Conservation (phyloP, 2,113 vertebrate species). For the Oryzias woworae region DNA sequence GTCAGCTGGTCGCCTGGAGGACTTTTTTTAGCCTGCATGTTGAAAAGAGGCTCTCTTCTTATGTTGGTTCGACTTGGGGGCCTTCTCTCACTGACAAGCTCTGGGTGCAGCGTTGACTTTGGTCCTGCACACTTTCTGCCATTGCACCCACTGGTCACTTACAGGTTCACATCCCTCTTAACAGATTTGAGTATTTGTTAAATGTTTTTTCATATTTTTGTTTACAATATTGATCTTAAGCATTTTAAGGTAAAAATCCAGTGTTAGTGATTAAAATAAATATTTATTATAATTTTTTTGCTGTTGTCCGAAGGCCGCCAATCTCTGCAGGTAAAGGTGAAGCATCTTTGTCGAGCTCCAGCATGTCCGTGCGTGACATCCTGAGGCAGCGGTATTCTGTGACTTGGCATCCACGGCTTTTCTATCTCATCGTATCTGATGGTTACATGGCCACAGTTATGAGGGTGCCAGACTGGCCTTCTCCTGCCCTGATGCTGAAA, state of each 20-base stretch:
- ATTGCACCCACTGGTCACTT: slow-evolving; percentile 91
- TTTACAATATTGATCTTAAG: neutral
- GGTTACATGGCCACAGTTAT: slow-evolving; percentile 92
- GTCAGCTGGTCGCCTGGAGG: slow-evolving; percentile 87
- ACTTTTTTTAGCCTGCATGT: slow-evolving; percentile 90
- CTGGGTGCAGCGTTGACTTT: slow-evolving; percentile 91
- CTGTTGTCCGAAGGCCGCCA: slow-evolving; percentile 74
- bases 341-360: slow-evolving; percentile 80
- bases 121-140: slow-evolving; percentile 94
- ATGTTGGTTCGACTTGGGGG: slow-evolving; percentile 87
- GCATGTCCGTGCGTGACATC: slow-evolving; percentile 81
- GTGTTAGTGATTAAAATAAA: neutral
- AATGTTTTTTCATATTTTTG: slow-evolving; percentile 45
- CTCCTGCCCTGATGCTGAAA: slow-evolving; percentile 79
- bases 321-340: slow-evolving; percentile 65
- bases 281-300: neutral
- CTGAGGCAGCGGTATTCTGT: slow-evolving; percentile 90
- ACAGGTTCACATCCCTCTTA: slow-evolving; percentile 74
- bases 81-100: slow-evolving; percentile 84
- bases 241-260: neutral
- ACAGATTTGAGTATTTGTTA: slow-evolving; percentile 5
- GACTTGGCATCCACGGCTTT: slow-evolving; percentile 85
- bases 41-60: slow-evolving; percentile 91
- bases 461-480: slow-evolving; percentile 70
- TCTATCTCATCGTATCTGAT: slow-evolving; percentile 90